Evolutionary conservation across 2,113 vertebrate species (phyloP), one percentile per base, ranked within the genome.

Genomic region (Dolichotis patagonum): DNA sequence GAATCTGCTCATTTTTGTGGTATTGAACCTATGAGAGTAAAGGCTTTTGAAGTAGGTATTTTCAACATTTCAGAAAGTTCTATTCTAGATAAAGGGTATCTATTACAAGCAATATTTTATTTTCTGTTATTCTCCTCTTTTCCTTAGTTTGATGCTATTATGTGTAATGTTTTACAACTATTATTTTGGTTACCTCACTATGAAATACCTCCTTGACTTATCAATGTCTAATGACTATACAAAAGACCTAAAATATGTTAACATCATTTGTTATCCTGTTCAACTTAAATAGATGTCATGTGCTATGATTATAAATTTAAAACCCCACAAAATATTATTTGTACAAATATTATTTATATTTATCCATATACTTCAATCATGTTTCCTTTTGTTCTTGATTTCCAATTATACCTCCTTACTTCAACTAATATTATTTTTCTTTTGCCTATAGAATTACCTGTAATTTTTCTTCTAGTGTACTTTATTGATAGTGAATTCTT

Each of bases 401-500:
- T 90, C 38, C 16, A 95, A 7, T 67, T 78, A 3, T 16, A 91
- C 46, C 26, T 30, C 8, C 84, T 12, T 94, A 46, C 60, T 87
- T 65, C 78, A 83, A 30, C 4, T 56, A 43, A 81, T 41, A 65
- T 30, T 89, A 62, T 62, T 80, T 63, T 88, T 85, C 16, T 75
- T 91, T 89, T 86, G 19, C 20, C 20, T 91, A 4, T 85, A 75
- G 28, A 88, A 82, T 88, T 14, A 17, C 35, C 7, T 88, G 22
- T 88, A 43, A 54, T 62, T 52, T 52, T 63, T 88, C 14, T 83
- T 87, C 95, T 62, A 41, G 0, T 65, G 3, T 46, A 77, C 14
- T 4, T 77, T 65, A 28, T 32, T 92, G 63, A 80, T 84, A 62
- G 67, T 88, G 19, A 94, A 90, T 73, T 86, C n/a, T 94, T 19